These are phyloP conservation scores for Oxytorus armatus DNA, from an alignment of 2,888 invertebrate genomes.

Conservation along the genomic window DNA sequence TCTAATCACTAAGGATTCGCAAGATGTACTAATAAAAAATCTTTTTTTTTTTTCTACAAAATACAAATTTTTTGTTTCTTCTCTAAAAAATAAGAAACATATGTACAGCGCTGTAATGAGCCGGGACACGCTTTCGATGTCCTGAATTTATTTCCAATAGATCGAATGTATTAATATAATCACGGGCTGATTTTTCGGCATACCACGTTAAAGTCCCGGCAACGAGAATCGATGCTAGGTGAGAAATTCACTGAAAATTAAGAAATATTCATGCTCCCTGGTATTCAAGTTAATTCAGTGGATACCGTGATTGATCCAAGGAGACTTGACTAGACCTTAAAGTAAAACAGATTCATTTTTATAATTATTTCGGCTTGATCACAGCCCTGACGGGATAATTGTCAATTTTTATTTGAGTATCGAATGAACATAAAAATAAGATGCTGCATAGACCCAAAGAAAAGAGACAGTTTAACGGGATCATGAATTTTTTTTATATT, in stretches of 20 bases:
- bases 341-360: constrained; percentile 4
- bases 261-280: background rate
- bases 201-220: constrained; percentile 3
- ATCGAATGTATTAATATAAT: background rate
- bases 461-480: too few species aligned
- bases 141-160: background rate
- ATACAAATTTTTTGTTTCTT: too few species aligned
- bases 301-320: constrained; percentile 4
- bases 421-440: too few species aligned
- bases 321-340: constrained; percentile 59
- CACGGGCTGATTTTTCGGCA: constrained; percentile 30
- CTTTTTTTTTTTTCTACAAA: too few species aligned
- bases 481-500: too few species aligned
- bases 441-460: too few species aligned
- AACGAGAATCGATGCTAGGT: constrained; percentile 19
- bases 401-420: too few species aligned
- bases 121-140: background rate
- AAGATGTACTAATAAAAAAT: too few species aligned
- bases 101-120: constrained; percentile 3
- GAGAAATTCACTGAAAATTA: background rate
- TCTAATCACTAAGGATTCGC: too few species aligned
- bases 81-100: background rate
- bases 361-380: constrained; percentile 51
- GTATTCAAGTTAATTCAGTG: constrained; percentile 6
- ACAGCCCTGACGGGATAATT: constrained; percentile 54